Conservation (phyloP, 2,888 invertebrate species). For the Epsilonema sp. region DNA sequence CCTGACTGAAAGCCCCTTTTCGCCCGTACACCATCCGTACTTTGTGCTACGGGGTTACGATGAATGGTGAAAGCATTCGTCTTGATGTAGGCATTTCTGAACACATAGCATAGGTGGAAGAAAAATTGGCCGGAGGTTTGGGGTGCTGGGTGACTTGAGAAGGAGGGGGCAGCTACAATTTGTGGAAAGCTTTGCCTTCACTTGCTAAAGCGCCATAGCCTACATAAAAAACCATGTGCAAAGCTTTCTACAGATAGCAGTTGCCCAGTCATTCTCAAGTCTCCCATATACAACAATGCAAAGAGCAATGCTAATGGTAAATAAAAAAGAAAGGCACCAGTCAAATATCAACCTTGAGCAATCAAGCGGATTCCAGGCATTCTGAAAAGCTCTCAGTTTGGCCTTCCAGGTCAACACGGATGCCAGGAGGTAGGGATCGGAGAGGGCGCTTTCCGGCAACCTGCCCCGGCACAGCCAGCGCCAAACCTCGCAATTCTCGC, state of each 20-base stretch:
- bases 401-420: conserved; percentile 74
- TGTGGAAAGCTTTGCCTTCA: too few species aligned
- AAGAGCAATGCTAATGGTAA: too few species aligned
- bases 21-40: conserved; percentile 76
- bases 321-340: too few species aligned
- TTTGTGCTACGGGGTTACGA: conserved; percentile 92
- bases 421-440: conserved; percentile 66
- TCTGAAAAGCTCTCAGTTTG: conserved; percentile 72
- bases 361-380: conserved; percentile 92
- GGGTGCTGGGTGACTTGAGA: too few species aligned
- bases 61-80: conserved; percentile 91
- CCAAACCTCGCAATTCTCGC: conserved; percentile 76
- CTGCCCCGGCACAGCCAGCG: conserved; percentile 63
- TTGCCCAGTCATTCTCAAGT: too few species aligned
- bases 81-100: conserved; percentile 75
- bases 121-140: too few species aligned
- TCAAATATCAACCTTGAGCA: conserved; percentile 46
- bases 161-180: too few species aligned
- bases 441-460: conserved; percentile 58
- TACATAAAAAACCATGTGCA: too few species aligned
- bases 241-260: too few species aligned
- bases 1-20: conserved; percentile 65
- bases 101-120: too few species aligned
- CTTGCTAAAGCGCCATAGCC: too few species aligned
- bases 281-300: too few species aligned